phyloP scores from a whole-genome alignment of 2,888 invertebrate species.

The Hybos culiciformis region DNA sequence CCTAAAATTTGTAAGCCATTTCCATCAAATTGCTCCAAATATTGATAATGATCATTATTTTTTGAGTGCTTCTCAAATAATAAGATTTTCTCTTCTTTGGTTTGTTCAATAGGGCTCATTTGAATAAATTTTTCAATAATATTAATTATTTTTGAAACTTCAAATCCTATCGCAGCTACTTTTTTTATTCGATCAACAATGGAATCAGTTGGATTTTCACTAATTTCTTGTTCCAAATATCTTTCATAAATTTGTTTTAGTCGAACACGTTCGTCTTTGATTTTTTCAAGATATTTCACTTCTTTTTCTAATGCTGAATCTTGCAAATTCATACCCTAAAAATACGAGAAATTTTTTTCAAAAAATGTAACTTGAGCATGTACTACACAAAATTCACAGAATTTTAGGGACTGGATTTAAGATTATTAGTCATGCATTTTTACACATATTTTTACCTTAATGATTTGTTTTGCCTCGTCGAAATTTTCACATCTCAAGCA shows the following conservation, averaged over 20 bases:
- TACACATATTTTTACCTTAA: slow-evolving; percentile 46
- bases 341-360: too few relatives aligned
- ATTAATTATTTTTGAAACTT: slow-evolving; percentile 46
- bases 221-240: background rate
- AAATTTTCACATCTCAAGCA: slow-evolving; percentile 62
- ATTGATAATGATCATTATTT: slow-evolving; percentile 25
- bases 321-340: background rate
- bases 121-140: slow-evolving; percentile 45
- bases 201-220: slow-evolving; percentile 13
- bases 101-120: slow-evolving; percentile 23
- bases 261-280: background rate
- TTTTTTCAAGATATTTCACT: background rate
- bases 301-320: background rate
- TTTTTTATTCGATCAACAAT: slow-evolving; percentile 38
- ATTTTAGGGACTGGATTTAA: background rate
- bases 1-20: slow-evolving; percentile 25
- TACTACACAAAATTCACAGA: background rate
- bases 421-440: background rate
- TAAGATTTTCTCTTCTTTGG: slow-evolving; percentile 21
- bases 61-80: slow-evolving; percentile 22
- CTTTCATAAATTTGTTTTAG: background rate
- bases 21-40: slow-evolving; percentile 26
- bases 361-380: too few relatives aligned
- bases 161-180: slow-evolving; percentile 43
- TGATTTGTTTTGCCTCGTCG: slow-evolving; percentile 60